Conservation (phyloP, 2,797 vertebrate genomes). For the Alauda arvensis region DNA sequence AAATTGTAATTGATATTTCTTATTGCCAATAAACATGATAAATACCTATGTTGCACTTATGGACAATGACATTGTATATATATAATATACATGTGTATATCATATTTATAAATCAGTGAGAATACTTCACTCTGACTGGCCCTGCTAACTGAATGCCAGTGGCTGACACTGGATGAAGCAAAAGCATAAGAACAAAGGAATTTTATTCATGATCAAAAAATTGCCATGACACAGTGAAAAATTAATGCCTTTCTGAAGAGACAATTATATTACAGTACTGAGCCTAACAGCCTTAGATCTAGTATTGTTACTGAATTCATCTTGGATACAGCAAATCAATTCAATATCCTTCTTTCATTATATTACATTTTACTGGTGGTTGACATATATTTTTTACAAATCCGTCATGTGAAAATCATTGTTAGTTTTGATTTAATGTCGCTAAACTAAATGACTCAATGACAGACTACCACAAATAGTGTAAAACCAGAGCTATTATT, state of each 20-base stretch:
- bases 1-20: neutral
- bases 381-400: neutral
- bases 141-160: neutral
- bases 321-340: conserved; percentile 3
- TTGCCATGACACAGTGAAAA: neutral
- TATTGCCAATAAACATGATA: neutral
- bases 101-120: neutral
- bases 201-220: neutral
- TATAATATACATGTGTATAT: neutral
- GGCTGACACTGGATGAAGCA: neutral
- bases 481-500: neutral
- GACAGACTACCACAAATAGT: neutral
- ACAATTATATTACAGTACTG: neutral
- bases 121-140: neutral
- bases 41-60: neutral
- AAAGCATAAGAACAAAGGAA: neutral
- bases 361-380: neutral
- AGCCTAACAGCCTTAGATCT: neutral
- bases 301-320: neutral
- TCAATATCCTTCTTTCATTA: neutral
- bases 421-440: neutral
- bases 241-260: neutral
- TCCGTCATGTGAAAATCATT: neutral
- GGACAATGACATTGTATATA: neutral
- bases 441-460: neutral